phyloP scores from a whole-genome alignment of 2,888 invertebrate genomes.

The Camptogramma bilineatum region DNA sequence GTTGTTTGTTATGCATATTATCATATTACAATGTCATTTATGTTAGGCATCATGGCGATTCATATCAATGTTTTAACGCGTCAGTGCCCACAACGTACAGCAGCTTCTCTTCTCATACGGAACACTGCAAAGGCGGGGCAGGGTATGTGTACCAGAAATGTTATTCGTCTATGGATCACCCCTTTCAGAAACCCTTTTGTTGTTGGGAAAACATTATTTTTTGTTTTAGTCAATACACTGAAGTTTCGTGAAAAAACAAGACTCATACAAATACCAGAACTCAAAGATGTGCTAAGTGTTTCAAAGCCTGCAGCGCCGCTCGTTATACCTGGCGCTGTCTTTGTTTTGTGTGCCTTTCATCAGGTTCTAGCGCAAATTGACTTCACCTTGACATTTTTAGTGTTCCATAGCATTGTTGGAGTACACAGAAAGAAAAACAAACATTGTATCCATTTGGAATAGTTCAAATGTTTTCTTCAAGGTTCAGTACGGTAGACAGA shows the following conservation, averaged over 20 bases:
- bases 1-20: too few species aligned
- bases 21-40: too few species aligned
- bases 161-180: too few species aligned
- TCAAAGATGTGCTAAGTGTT: slow-evolving; percentile 8
- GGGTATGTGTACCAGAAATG: too few species aligned
- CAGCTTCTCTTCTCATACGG: too few species aligned
- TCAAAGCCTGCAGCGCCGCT: slow-evolving; percentile 13
- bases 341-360: slow-evolving; percentile 20
- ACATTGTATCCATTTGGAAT: background rate
- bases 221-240: background rate
- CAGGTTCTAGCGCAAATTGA: slow-evolving; percentile 13
- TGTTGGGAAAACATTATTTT: too few species aligned
- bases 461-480: background rate
- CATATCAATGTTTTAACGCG: too few species aligned
- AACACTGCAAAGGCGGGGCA: too few species aligned
- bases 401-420: background rate
- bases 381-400: slow-evolving; percentile 23
- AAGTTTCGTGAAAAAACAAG: background rate
- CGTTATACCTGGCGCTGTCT: slow-evolving; percentile 10
- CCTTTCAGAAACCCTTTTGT: background rate
- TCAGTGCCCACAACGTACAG: too few species aligned
- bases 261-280: slow-evolving; percentile 6
- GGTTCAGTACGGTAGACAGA: too few species aligned
- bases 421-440: background rate
- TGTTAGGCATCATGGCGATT: too few species aligned